These are phyloP conservation scores for Meloidogyne floridensis DNA, from an alignment of 1,140 invertebrate species.

Conservation along the genomic window DNA sequence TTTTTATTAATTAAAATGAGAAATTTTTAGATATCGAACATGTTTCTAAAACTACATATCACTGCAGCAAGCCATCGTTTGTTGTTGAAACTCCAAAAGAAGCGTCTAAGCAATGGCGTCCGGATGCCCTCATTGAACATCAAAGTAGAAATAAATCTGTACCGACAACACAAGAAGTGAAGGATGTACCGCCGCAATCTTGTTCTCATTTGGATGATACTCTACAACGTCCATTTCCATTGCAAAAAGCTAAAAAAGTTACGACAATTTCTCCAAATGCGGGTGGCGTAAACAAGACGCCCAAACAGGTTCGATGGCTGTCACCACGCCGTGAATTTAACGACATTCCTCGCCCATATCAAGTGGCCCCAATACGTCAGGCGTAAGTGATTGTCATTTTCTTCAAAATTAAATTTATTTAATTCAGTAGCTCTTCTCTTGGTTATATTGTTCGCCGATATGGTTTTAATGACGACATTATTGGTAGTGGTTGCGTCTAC, in stretches of 20 bases:
- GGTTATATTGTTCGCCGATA: not conserved
- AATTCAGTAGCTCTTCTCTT: not conserved
- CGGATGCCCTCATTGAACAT: not conserved
- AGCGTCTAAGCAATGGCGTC: not conserved
- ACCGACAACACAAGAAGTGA: not conserved
- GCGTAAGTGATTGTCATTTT: not conserved
- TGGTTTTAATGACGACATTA: not conserved
- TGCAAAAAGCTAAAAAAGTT: not conserved
- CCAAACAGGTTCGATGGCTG: conserved; percentile 5
- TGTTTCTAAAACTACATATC: not conserved
- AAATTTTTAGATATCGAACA: not conserved
- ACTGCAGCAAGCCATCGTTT: not conserved
- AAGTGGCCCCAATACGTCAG: not conserved
- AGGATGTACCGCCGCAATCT: not conserved
- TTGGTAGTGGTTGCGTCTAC: not conserved
- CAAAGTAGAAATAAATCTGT: not conserved
- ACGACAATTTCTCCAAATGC: not conserved
- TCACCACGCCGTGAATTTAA: not conserved
- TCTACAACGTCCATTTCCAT: not conserved
- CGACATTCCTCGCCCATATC: not conserved
- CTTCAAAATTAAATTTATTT: not conserved
- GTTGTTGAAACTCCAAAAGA: not conserved
- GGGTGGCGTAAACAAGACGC: not conserved
- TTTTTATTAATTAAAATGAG: not conserved
- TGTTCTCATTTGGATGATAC: not conserved